Evolutionary conservation across 2,113 vertebrate species (phyloP), one percentile per base, ranked within the genome.

Genomic region (Cynocephalus volans): DNA sequence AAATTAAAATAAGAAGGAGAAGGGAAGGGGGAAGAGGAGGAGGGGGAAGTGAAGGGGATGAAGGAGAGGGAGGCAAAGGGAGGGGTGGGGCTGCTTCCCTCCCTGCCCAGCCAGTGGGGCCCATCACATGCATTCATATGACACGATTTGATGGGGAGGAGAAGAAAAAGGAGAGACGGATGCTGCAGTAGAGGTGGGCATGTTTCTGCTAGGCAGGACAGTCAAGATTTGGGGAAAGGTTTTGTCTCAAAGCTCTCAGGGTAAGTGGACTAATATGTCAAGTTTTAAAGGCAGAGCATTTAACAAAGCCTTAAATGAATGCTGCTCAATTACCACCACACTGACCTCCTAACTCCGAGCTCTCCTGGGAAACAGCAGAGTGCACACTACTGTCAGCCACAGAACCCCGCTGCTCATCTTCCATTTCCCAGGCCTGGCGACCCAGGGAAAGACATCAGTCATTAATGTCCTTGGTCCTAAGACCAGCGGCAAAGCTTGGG

Each of bases 21-120:
- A 70, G 21, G 24, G 28, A 50, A 50, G 17, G 13, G n/a, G 10
- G 48, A 54, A 1, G 3, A 13, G 60, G 48, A 54, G 11, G 28
- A 60, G 12, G 26, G 8, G 2, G 26, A 23, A 24, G 9, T 7
- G 31, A 45, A 69, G 28, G 9, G 17, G 21, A 23, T 13, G 36
- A 56, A 6, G 14, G 8, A 17, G 17, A 31, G 18, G n/a, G 10
- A 26, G 9, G 1, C 2, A 31, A 14, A 15, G 12, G 12, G 36
- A 0, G 21, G 26, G 56, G 18, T 67, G 24, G 24, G 26, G 18
- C 5, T 23, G 31, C 1, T 6, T 58, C n/a, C 64, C 17, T 54
- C 48, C 28, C 54, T 31, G 45, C 60, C 36, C 7, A 2, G 26
- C 50, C 50, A 28, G 14, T 3, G 33, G 87, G 17, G 5, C 8